Evolutionary conservation across 2,888 invertebrate species (phyloP).

Genomic region (Polyploca ridens): DNA sequence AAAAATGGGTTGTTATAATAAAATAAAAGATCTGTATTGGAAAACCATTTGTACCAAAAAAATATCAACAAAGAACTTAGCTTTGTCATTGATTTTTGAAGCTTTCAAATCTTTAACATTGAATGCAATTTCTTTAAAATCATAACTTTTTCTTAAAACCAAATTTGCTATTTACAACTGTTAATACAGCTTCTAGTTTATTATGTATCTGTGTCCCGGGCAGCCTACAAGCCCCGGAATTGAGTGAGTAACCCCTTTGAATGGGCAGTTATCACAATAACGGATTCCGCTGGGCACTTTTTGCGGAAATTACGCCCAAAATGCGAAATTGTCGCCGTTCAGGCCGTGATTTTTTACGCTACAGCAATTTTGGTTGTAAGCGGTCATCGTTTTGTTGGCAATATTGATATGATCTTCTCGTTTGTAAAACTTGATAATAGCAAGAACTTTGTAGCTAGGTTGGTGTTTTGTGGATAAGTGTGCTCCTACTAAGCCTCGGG

Average conservation of each 20-base stretch:
- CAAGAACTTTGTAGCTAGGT: background rate
- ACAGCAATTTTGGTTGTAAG: slow-evolving; percentile 8
- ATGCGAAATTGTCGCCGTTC: slow-evolving; percentile 11
- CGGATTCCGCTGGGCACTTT: slow-evolving; percentile 16
- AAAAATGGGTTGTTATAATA: too few relatives aligned
- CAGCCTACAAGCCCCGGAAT: slow-evolving; percentile 24
- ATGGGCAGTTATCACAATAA: slow-evolving; percentile 33
- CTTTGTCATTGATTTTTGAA: too few relatives aligned
- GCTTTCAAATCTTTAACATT: too few relatives aligned
- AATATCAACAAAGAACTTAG: too few relatives aligned
- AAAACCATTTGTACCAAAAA: too few relatives aligned
- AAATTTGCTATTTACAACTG: background rate
- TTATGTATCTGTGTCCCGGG: slow-evolving; percentile 25
- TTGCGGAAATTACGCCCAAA: slow-evolving; percentile 12
- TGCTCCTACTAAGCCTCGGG: too few relatives aligned
- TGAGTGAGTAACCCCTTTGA: slow-evolving; percentile 34
- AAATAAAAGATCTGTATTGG: too few relatives aligned
- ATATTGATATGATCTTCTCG: background rate
- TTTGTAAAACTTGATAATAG: background rate
- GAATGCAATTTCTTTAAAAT: too few relatives aligned
- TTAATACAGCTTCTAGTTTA: slow-evolving; percentile 9
- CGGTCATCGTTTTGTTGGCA: background rate
- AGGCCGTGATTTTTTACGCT: background rate
- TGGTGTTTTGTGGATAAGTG: too few relatives aligned
- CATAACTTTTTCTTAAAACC: too few relatives aligned